Conservation (phyloP, 1,140 invertebrate species). For the Drosophila pandora region DNA sequence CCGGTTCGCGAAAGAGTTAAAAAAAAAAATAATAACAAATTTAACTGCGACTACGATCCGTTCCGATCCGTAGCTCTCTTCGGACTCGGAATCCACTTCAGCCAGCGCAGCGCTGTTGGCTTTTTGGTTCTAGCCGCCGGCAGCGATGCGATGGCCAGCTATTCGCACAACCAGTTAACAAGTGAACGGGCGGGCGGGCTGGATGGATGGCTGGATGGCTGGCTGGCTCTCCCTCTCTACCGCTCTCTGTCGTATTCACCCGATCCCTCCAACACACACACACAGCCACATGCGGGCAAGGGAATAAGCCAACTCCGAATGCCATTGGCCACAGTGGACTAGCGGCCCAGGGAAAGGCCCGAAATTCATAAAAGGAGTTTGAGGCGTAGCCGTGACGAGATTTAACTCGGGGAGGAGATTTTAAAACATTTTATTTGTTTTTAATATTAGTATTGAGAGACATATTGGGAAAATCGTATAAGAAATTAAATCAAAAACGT, state of each 20-base stretch:
- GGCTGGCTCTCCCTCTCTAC: conserved; percentile 13
- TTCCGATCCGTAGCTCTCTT: conserved; percentile 1
- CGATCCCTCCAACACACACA: conserved; percentile 11
- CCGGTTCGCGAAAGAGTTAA: background rate
- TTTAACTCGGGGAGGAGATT: no score
- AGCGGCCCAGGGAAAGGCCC: background rate
- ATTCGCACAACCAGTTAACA: conserved; percentile 79
- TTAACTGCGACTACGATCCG: conserved; percentile 52
- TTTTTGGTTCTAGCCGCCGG: conserved; percentile 68
- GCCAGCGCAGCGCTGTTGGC: conserved; percentile 3
- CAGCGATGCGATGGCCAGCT: conserved; percentile 47
- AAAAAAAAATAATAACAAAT: no score
- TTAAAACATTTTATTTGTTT: no score
- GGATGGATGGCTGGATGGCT: no score
- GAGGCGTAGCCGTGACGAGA: background rate
- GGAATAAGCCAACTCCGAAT: conserved; percentile 45
- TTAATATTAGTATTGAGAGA: no score
- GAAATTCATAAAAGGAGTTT: background rate
- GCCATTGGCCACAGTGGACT: conserved; percentile 34
- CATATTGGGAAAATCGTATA: no score
- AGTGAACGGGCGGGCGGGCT: conserved; percentile 29
- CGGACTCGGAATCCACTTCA: conserved; percentile 14
- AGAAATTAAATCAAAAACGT: no score
- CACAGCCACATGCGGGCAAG: conserved; percentile 13
- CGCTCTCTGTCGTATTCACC: background rate